Evolutionary conservation across 2,888 invertebrate genomes (phyloP).

Genomic region (Dasysyrphus tricinctus): DNA sequence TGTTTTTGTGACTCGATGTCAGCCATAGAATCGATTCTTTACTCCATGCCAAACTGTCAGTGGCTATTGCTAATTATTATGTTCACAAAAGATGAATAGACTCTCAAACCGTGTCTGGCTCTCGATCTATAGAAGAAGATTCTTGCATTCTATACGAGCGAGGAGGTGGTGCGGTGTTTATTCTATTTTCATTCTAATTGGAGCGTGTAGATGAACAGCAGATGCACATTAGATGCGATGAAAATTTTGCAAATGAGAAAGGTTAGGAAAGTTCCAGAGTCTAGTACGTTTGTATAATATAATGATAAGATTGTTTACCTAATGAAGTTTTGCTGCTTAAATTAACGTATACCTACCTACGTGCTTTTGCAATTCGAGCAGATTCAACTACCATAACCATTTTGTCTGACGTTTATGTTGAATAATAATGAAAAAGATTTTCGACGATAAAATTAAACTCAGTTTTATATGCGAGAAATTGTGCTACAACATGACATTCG

Average conservation of each 20-base stretch:
- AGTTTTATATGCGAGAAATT: background rate
- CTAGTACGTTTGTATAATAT: no score
- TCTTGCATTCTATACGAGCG: background rate
- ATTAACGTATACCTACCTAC: background rate
- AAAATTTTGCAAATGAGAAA: conserved; percentile 21
- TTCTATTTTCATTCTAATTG: conserved; percentile 9
- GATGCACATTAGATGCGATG: background rate
- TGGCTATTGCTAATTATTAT: conserved; percentile 44
- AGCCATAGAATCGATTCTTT: conserved; percentile 20
- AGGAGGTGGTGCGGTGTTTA: background rate
- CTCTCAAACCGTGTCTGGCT: conserved; percentile 15
- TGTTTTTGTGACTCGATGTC: conserved; percentile 19
- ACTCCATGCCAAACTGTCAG: conserved; percentile 32
- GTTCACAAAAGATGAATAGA: conserved; percentile 32
- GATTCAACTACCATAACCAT: background rate
- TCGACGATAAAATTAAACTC: background rate
- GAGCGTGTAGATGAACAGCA: conserved; percentile 29
- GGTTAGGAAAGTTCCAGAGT: conserved; percentile 36
- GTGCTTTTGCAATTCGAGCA: background rate
- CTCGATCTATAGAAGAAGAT: background rate
- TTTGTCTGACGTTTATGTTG: conserved; percentile 4
- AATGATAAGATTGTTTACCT: background rate
- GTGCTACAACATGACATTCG: background rate
- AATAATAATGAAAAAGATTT: conserved; percentile 12
- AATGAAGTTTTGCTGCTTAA: background rate